Evolutionary conservation across 2,797 vertebrate species (phyloP), one percentile per base, ranked within the genome.

Genomic region (Coccyzus lansbergi): DNA sequence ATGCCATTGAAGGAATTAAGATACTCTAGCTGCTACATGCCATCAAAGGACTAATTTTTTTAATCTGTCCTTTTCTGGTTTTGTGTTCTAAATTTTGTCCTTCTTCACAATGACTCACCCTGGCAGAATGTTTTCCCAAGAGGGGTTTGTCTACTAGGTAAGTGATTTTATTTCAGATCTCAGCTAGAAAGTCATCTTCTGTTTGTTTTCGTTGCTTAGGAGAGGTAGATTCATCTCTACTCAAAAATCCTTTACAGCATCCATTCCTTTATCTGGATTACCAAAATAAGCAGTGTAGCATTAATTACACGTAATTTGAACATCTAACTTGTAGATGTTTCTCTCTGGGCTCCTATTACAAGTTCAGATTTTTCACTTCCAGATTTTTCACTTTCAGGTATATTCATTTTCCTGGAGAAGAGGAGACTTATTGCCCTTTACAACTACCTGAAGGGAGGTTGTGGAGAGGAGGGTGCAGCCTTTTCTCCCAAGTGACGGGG

Each of bases 81-180:
- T 65, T 75, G 4, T 55, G 13, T 79, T 90, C 16, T 26, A 52
- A 64, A 18, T 91, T 87, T 85, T 90, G 34, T 75, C 72, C 65
- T 88, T 87, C 71, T 59, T 69, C 46, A 65, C 6, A 28, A 78
- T 79, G 55, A 88, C 22, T 94, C 53, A 48, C 10, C 6, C 10
- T 44, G 29, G n/a, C 20, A 71, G 69, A 91, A 65, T 62, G 36
- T 83, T 92, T 95, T 92, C 65, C n/a, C 53, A 88, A 51, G 38
- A 36, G n/a, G 44, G 81, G 7, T 84, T 92, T 91, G 10, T 48
- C 51, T 86, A 42, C 17, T 40, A 83, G 51, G 62, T 74, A 85
- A 49, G 24, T 42, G 10, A 69, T 90, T 88, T 95, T 59, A 51
- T 81, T 94, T 88, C 13, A 26, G 17, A 69, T 89, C 36, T 74